A percentile compares a stretch with the other conserved stretches of the same genome.
These are phyloP conservation scores for Agapostemon virescens DNA, from an alignment of 2,888 invertebrate species.

Conservation along the genomic window DNA sequence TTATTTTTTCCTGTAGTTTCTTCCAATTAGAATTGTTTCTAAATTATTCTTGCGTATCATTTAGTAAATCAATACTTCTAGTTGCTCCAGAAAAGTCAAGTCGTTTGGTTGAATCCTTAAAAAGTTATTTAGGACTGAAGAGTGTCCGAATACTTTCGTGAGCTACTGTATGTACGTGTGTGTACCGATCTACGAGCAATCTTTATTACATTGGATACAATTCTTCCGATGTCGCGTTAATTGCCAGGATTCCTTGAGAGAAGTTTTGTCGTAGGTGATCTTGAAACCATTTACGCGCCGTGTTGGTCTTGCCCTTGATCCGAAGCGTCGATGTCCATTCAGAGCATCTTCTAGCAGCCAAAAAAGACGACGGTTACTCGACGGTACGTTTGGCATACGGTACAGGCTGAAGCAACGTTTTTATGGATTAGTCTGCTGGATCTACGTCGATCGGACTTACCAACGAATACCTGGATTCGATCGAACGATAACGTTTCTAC, in stretches of 20 bases:
- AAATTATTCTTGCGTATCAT: too few species aligned
- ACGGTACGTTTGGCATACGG: constrained; percentile 34
- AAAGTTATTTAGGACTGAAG: too few species aligned
- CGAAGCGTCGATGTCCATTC: constrained; percentile 48
- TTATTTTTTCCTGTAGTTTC: too few species aligned
- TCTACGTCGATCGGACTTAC: constrained; percentile 37
- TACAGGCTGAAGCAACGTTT: constrained; percentile 35
- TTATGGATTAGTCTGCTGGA: constrained; percentile 33
- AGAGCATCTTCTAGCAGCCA: constrained; percentile 52
- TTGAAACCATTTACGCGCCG: constrained; percentile 54
- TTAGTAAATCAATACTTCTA: too few species aligned
- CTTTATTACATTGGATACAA: constrained; percentile 52
- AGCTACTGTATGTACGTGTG: neutral
- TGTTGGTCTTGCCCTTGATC: constrained; percentile 53
- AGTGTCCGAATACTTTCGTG: too few species aligned
- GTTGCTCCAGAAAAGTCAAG: too few species aligned
- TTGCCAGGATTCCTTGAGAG: constrained; percentile 52
- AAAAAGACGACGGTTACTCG: constrained; percentile 56
- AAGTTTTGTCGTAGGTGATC: constrained; percentile 57
- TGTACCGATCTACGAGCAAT: constrained; percentile 45
- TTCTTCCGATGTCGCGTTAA: constrained; percentile 52
- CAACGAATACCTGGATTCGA: constrained; percentile 24
- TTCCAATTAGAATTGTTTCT: too few species aligned
- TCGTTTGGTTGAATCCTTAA: too few species aligned
- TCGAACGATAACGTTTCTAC: constrained; percentile 38